phyloP scores from a whole-genome alignment of 2,113 vertebrate genomes.

The Heloderma charlesbogerti region DNA sequence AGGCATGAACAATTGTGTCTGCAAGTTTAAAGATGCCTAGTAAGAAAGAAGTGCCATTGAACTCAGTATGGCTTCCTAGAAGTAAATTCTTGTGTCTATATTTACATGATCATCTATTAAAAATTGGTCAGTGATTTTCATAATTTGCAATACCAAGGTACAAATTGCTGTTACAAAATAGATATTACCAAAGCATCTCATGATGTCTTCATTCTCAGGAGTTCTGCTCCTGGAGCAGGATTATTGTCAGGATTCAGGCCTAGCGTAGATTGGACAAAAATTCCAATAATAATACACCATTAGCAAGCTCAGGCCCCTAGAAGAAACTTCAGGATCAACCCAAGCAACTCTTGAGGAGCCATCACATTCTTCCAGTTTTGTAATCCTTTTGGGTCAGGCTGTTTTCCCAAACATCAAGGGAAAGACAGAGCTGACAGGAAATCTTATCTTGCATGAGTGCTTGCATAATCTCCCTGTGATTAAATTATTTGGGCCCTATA shows the following conservation, averaged over 20 bases:
- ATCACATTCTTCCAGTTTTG: slow-evolving; percentile 39
- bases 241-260: background rate
- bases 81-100: background rate
- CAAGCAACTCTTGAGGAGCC: background rate
- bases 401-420: background rate
- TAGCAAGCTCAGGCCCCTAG: background rate
- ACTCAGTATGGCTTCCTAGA: background rate
- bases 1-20: background rate
- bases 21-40: no score
- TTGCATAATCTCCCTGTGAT: background rate
- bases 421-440: slow-evolving; percentile 48
- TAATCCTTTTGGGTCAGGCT: background rate
- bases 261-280: background rate
- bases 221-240: background rate
- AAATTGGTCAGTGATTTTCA: background rate
- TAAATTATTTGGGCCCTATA: background rate
- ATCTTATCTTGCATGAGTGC: background rate
- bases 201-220: background rate
- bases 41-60: background rate
- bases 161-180: slow-evolving; percentile 28
- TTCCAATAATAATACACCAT: background rate
- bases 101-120: background rate
- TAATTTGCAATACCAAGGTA: slow-evolving; percentile 8
- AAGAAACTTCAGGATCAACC: background rate
- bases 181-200: slow-evolving; percentile 5